Base-by-base conservation (phyloP, 2,888 invertebrate genomes). In the Branchipolynoe longqiensis region DNA sequence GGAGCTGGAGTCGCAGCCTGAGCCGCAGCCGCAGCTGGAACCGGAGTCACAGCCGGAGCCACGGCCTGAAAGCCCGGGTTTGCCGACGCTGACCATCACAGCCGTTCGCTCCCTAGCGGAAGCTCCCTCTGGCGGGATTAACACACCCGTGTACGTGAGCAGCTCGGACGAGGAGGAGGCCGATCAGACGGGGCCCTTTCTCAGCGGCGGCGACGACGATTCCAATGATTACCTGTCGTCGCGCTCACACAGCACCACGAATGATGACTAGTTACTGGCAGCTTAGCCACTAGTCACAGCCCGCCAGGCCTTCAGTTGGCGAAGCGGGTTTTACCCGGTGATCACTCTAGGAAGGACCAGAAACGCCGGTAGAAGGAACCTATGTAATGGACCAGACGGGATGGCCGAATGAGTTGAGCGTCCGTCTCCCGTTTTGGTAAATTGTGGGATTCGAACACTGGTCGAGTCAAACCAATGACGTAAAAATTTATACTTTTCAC, bases 211-310 rank as follows among this genome's bases (percentile, higher is more conserved):
- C 1, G 62, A 62, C 12, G 73, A 73, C 6, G 73, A 73, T 40
- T 73, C 38, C 8, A 73, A 73, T 41, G 73, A 73, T 40, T 73
- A 73, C 38, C 38, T 38, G 38, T 73, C 38, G 22, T 73, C 38
- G 0, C 36, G 36, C 38, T 73, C 38, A 6, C 73, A 73, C 8
- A 73, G 73, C 73, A 64, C 64, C 14, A 64, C 18, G 18, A 64
- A 64, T n/a, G 64, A 64, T n/a, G 64, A 64, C 18, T 64, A 36
- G 31, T 12, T n/a, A n/a, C n/a, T n/a, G n/a, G n/a, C n/a, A n/a
- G n/a, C n/a, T n/a, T n/a, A n/a, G n/a, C n/a, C n/a, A n/a, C n/a
- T n/a, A n/a, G n/a, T n/a, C n/a, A n/a, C n/a, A n/a, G n/a, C n/a
- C n/a, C n/a, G n/a, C n/a, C n/a, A n/a, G n/a, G n/a, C n/a, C n/a